Percentiles rank a stretch among this genome's conserved stretches.
Evolutionary conservation across 2,113 vertebrate genomes (phyloP).

Genomic region (Conger conger): DNA sequence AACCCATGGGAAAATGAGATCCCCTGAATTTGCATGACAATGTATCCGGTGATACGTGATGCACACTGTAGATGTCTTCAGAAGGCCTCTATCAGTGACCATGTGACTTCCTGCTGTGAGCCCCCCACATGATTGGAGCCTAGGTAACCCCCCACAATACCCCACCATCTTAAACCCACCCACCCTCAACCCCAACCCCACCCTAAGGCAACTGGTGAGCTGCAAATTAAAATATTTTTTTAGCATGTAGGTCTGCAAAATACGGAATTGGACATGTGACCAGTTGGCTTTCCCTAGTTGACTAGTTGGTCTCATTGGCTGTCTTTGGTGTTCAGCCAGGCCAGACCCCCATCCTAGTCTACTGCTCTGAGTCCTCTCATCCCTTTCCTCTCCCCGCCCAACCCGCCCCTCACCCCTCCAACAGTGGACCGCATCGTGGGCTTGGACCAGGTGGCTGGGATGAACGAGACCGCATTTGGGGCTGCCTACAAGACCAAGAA

Average conservation of each 20-base stretch:
- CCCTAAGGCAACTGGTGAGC: neutral
- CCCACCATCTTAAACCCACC: neutral
- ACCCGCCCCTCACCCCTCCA: conserved; percentile 6
- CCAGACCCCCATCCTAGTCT: neutral
- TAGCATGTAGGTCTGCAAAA: neutral
- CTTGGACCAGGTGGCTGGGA: conserved; percentile 95
- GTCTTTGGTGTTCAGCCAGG: neutral
- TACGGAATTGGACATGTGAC: neutral
- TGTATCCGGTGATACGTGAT: too few relatives aligned
- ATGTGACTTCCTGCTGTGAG: too few relatives aligned
- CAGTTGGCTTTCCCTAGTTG: neutral
- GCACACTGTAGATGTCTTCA: too few relatives aligned
- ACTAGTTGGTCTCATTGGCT: neutral
- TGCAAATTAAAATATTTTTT: neutral
- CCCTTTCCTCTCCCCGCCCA: neutral
- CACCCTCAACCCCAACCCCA: neutral
- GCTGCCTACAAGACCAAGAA: conserved; percentile 96
- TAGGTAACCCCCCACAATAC: neutral
- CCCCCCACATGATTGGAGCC: too few relatives aligned
- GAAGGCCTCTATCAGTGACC: too few relatives aligned
- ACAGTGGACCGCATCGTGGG: conserved; percentile 96
- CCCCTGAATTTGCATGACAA: too few relatives aligned
- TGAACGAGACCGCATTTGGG: conserved; percentile 94
- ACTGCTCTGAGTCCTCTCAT: conserved; percentile 18
- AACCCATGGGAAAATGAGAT: too few relatives aligned